These are phyloP conservation scores for Micronycteris hirsuta DNA, from an alignment of 2,113 vertebrate species.

Conservation along the genomic window DNA sequence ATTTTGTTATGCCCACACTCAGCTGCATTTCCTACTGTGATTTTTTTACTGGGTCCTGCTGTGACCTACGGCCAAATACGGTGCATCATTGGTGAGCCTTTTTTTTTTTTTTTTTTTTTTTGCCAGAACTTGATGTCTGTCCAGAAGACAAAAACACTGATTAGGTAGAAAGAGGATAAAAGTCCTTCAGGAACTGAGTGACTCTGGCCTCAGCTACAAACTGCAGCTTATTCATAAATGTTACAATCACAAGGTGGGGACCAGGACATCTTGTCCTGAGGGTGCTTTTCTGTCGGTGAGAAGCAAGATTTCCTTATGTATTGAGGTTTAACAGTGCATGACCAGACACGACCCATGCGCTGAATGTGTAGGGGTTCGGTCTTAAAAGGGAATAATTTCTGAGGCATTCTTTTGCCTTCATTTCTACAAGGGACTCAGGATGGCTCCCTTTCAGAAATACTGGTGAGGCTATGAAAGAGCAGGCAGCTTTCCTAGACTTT, in stretches of 20 bases:
- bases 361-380: constrained; percentile 18
- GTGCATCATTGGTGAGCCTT: constrained; percentile 35
- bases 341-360: constrained; percentile 32
- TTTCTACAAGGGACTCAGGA: not conserved
- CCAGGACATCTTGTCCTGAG: constrained; percentile 13
- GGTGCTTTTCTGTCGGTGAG: not conserved
- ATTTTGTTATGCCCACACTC: constrained; percentile 65
- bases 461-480: not conserved
- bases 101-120: not conserved
- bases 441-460: not conserved
- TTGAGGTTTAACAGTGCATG: constrained; percentile 49
- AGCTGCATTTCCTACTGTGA: constrained; percentile 57
- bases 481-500: not conserved
- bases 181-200: constrained; percentile 49
- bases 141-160: constrained; percentile 62
- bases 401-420: not conserved
- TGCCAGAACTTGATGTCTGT: constrained; percentile 41
- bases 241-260: not conserved
- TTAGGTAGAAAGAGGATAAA: constrained; percentile 56
- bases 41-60: constrained; percentile 65
- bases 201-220: constrained; percentile 3
- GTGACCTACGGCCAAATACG: constrained; percentile 69
- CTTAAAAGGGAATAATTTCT: not conserved
- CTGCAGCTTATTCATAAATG: constrained; percentile 39
- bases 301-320: constrained; percentile 41